Evolutionary conservation across 2,113 vertebrate species (phyloP).

Genomic region (Acanthochromis polyacanthus): DNA sequence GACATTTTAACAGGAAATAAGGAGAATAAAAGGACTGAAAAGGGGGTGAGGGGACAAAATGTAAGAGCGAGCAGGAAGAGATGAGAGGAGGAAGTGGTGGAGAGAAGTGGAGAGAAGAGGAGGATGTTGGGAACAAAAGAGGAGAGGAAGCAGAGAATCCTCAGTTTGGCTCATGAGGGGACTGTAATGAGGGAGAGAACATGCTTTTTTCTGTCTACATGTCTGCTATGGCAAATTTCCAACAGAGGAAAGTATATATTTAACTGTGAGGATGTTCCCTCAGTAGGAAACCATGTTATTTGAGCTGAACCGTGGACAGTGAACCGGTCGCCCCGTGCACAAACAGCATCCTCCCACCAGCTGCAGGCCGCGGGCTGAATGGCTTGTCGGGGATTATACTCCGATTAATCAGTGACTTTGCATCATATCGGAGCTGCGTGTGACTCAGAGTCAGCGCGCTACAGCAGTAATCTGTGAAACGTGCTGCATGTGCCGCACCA

Average conservation of each 20-base stretch:
- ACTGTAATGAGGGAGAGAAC: constrained; percentile 23
- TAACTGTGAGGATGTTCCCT: neutral
- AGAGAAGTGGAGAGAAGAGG: constrained; percentile 28
- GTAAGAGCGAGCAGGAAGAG: constrained; percentile 14
- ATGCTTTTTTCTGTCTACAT: neutral
- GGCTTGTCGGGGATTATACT: constrained; percentile 72
- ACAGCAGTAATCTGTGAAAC: constrained; percentile 69
- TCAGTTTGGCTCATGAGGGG: constrained; percentile 47
- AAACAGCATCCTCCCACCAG: constrained; percentile 18
- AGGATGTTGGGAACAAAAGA: constrained; percentile 41
- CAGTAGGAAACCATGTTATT: neutral
- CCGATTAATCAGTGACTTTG: constrained; percentile 78
- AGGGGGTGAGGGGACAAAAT: neutral
- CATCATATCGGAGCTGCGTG: constrained; percentile 60
- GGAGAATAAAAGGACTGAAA: neutral
- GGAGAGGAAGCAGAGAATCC: constrained; percentile 23
- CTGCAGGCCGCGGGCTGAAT: constrained; percentile 54
- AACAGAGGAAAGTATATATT: neutral
- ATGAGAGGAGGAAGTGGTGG: constrained; percentile 39
- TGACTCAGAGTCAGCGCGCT: constrained; percentile 45
- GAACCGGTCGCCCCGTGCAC: constrained; percentile 1
- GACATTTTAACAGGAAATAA: neutral
- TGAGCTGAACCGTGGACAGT: neutral
- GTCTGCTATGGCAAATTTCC: neutral
- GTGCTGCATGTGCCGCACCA: constrained; percentile 52